A percentile compares a stretch with the other conserved stretches of the same genome.
phyloP scores from a whole-genome alignment of 2,113 vertebrate species.

The Petromus typicus region DNA sequence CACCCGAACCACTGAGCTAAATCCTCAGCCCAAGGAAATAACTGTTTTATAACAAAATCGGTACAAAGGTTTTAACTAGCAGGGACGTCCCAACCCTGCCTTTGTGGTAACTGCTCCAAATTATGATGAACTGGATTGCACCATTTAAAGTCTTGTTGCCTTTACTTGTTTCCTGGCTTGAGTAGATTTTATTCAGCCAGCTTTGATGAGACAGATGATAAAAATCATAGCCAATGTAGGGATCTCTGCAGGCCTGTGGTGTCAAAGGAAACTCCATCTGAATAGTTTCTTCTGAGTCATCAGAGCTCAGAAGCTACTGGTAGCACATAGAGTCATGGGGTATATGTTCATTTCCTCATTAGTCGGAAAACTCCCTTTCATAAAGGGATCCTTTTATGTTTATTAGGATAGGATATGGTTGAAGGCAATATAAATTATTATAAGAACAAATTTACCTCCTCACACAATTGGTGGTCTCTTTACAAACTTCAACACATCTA shows the following conservation, averaged over 20 bases:
- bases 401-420: background rate
- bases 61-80: background rate
- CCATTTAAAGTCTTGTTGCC: background rate
- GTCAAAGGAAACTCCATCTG: background rate
- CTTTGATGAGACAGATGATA: background rate
- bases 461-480: background rate
- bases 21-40: no score
- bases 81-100: background rate
- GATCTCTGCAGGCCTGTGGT: background rate
- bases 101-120: background rate
- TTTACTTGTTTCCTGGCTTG: conserved; percentile 26
- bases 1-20: no score
- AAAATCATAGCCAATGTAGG: rapidly evolving
- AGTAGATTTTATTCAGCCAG: background rate
- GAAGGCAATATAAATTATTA: background rate
- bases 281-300: conserved; percentile 23
- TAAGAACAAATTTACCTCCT: conserved; percentile 12
- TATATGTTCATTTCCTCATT: conserved; percentile 10
- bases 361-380: conserved; percentile 22
- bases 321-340: background rate
- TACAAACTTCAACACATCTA: conserved; percentile 34
- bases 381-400: background rate
- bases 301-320: background rate
- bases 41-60: background rate
- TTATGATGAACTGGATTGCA: background rate